Conservation (phyloP, 2,797 vertebrate species). For the Hipposideros larvatus region DNA sequence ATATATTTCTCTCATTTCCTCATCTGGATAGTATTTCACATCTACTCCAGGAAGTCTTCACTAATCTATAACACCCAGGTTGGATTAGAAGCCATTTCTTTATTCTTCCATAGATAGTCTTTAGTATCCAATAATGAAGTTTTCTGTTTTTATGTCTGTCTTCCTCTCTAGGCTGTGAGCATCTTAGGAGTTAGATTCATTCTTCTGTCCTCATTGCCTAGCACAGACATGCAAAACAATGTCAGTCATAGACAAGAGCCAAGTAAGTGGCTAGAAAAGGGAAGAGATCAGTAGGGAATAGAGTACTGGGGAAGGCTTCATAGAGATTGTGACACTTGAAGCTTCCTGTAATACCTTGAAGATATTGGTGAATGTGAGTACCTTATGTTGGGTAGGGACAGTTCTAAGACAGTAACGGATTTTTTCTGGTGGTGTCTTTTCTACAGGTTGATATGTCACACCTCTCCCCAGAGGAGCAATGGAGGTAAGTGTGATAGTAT, state of each 20-base stretch:
- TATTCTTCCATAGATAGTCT: conserved; percentile 26
- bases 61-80: conserved; percentile 6
- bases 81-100: conserved; percentile 33
- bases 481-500: conserved; percentile 92
- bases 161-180: neutral
- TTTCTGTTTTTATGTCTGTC: conserved; percentile 28
- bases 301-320: neutral
- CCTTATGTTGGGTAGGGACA: neutral
- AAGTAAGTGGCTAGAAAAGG: neutral
- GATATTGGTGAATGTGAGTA: conserved; percentile 37
- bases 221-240: neutral
- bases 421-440: conserved; percentile 42
- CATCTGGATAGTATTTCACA: conserved; percentile 32
- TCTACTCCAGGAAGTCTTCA: neutral
- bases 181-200: neutral
- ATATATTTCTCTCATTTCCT: conserved; percentile 42
- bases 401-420: neutral
- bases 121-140: conserved; percentile 17
- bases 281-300: neutral
- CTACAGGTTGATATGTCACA: conserved; percentile 94
- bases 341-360: conserved; percentile 43
- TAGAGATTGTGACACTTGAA: neutral
- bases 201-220: neutral
- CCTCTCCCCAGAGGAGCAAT: conserved; percentile 96
- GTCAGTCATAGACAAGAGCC: neutral